These are phyloP conservation scores for Myodes glareolus DNA, from an alignment of 2,113 vertebrate genomes.

Conservation along the genomic window DNA sequence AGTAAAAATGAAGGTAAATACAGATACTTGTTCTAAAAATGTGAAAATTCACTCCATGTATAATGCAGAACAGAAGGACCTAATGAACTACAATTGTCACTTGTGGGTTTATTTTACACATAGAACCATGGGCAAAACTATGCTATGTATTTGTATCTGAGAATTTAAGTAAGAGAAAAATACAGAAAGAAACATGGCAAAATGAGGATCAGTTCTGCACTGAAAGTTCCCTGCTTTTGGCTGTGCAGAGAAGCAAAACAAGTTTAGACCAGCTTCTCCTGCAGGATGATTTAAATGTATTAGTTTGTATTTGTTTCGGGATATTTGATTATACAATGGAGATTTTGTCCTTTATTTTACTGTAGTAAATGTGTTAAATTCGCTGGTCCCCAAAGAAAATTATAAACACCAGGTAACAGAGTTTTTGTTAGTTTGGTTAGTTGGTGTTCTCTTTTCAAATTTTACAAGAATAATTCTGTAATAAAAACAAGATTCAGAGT, in stretches of 20 bases:
- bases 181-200: constrained; percentile 23
- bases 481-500: background rate
- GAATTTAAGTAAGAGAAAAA: constrained; percentile 63
- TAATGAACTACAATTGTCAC: constrained; percentile 11
- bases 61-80: background rate
- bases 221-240: background rate
- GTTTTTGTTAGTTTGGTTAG: background rate
- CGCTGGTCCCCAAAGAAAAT: background rate
- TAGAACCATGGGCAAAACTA: background rate
- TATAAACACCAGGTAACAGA: background rate
- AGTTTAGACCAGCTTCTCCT: background rate
- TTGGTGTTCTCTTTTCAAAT: background rate
- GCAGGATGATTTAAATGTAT: background rate
- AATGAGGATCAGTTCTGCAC: background rate
- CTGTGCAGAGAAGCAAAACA: background rate
- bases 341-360: background rate
- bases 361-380: background rate
- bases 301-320: background rate
- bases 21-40: background rate
- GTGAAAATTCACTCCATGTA: background rate
- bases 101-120: background rate
- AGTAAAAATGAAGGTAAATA: background rate
- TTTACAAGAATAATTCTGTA: background rate
- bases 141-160: background rate
- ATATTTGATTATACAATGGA: background rate